Conservation (phyloP, 2,797 vertebrate genomes). For the Poecilia picta region DNA sequence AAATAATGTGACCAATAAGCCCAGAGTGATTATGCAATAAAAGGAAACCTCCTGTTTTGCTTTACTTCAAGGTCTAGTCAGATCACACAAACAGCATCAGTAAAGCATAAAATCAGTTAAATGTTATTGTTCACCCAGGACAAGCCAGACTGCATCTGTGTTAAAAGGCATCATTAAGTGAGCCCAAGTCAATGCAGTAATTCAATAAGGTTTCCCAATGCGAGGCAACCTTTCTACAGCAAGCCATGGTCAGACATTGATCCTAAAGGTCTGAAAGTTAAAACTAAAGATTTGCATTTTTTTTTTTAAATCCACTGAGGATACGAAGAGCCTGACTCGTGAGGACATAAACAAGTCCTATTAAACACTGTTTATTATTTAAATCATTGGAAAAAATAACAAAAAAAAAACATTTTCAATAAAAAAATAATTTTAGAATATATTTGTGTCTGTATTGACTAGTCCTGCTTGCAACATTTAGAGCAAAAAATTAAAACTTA, state of each 20-base stretch:
- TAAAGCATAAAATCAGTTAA: background rate
- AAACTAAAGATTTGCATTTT: background rate
- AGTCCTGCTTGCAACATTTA: background rate
- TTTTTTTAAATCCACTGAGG: background rate
- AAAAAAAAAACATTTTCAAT: background rate
- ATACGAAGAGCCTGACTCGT: background rate
- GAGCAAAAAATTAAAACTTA: background rate
- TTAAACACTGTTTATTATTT: background rate
- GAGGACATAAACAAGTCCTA: background rate
- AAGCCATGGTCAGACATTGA: background rate
- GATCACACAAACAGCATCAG: background rate
- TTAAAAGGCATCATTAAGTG: background rate
- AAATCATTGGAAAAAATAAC: background rate
- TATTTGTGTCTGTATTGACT: background rate
- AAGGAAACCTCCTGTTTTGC: background rate
- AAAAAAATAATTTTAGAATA: background rate
- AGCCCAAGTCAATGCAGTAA: background rate
- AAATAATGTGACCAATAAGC: background rate
- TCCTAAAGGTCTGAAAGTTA: background rate
- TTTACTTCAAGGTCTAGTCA: background rate
- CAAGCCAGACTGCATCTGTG: background rate
- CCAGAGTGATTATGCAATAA: background rate
- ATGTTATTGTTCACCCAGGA: background rate
- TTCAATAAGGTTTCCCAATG: slow-evolving; percentile 1
- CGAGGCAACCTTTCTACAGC: slow-evolving; percentile 1